Evolutionary conservation across 2,113 vertebrate species (phyloP), one percentile per base, ranked within the genome.

Genomic region (Chaetops frenatus): DNA sequence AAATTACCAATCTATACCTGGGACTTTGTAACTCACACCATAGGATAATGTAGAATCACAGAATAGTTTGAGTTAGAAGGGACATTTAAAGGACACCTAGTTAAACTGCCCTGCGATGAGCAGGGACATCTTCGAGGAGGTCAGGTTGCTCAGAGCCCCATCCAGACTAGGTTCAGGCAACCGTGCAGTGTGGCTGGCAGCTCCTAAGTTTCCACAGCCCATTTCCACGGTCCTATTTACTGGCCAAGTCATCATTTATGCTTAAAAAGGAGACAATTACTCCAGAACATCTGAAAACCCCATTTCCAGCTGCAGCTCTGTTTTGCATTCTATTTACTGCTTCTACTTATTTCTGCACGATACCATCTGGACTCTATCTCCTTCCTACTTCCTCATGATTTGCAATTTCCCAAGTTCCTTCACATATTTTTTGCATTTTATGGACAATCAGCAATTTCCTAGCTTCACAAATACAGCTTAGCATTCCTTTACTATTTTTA

Each of bases 401-500:
- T 81, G 60, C 65, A 56, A 10, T 81, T 96, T 95, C 69, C 21
- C 28, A 81, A 67, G 35, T 56, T 81, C 40, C 50, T 71, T 40
- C 6, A 27, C 20, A 16, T 84, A 18, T 51, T 61, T 89, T 81
- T 74, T 58, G 9, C 7, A 42, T 86, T 95, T 95, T 90, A 57
- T 45, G 33, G 54, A 33, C 53, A 53, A 67, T 94, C 95, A 97
- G 90, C 96, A 65, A 23, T 40, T 93, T 88, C 85, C 47, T 11
- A 72, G 25, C 35, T 71, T 51, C 35, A 38, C 1, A 5, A 90
- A 82, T 90, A 78, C 31, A 66, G 38, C 48, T 93, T 67, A 92
- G 92, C 82, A 78, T 70, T 91, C 38, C 29, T 81, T 67, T 38
- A 15, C 44, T 94, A 86, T 95, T 96, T 95, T 81, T 83, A 93